Evolutionary conservation across 2,888 invertebrate species (phyloP).

Genomic region (Xylophagus ater): DNA sequence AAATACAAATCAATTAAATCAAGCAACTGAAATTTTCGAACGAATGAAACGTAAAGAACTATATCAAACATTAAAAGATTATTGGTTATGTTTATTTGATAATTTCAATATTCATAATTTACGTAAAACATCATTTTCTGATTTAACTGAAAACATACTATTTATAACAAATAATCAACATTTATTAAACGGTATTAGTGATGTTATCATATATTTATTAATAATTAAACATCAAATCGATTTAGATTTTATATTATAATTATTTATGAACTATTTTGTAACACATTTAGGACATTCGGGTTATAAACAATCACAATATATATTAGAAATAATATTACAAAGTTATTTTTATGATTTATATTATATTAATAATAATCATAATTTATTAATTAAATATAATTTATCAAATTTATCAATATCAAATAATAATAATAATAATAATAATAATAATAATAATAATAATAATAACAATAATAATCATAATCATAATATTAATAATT

Average conservation of each 20-base stretch:
- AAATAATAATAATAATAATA: too few relatives aligned
- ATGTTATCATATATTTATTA: slow-evolving; percentile 33
- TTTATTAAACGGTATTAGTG: slow-evolving; percentile 33
- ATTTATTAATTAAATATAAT: not conserved
- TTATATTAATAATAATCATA: slow-evolving; percentile 25
- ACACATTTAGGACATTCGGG: slow-evolving; percentile 50
- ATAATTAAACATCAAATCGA: slow-evolving; percentile 33
- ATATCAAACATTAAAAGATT: slow-evolving; percentile 9
- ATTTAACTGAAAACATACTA: slow-evolving; percentile 34
- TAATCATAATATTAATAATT: slow-evolving; percentile 1
- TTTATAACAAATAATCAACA: slow-evolving; percentile 28
- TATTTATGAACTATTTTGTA: slow-evolving; percentile 54
- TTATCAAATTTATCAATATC: slow-evolving; percentile 5
- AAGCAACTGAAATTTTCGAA: slow-evolving; percentile 8
- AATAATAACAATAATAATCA: not conserved
- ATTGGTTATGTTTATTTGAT: slow-evolving; percentile 16
- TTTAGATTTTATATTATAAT: slow-evolving; percentile 39
- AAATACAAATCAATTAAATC: slow-evolving; percentile 3
- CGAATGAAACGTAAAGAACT: slow-evolving; percentile 27
- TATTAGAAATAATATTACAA: slow-evolving; percentile 43
- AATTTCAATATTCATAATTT: slow-evolving; percentile 16
- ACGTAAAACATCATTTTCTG: slow-evolving; percentile 28
- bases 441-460: not conserved
- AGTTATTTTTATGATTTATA: slow-evolving; percentile 40
- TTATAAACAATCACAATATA: slow-evolving; percentile 38